These are phyloP conservation scores for Nothocercus julius DNA, from an alignment of 2,113 vertebrate species.

Conservation along the genomic window DNA sequence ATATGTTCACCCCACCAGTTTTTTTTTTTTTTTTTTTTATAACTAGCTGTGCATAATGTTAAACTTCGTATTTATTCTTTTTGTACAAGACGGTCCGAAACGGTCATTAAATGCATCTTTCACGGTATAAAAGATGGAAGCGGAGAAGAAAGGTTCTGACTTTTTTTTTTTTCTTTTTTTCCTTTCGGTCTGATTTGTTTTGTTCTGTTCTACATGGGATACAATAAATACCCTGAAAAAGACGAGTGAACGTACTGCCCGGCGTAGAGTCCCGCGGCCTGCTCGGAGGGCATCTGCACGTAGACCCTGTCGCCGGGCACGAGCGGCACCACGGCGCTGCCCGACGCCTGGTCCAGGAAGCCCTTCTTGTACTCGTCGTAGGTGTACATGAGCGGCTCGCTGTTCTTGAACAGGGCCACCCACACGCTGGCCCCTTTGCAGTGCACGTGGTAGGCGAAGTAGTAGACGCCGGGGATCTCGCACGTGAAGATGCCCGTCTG, in stretches of 20 bases:
- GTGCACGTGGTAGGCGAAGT: constrained; percentile 95
- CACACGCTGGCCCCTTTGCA: constrained; percentile 96
- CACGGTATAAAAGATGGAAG: constrained; percentile 72
- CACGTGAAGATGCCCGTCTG: constrained; percentile 95
- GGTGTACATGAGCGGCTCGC: constrained; percentile 96
- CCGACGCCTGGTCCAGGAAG: constrained; percentile 95
- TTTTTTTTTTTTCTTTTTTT: neutral
- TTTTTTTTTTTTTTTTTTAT: constrained; percentile 48
- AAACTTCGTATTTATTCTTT: constrained; percentile 48
- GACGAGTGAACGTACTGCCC: constrained; percentile 96
- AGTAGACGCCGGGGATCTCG: constrained; percentile 93
- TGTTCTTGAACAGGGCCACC: constrained; percentile 96
- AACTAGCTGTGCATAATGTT: constrained; percentile 72
- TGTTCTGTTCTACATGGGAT: constrained; percentile 85
- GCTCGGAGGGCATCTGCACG: constrained; percentile 93
- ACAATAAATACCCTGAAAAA: constrained; percentile 97
- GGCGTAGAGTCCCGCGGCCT: constrained; percentile 95
- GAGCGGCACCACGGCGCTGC: constrained; percentile 91
- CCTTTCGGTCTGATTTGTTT: neutral
- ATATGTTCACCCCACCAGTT: constrained; percentile 52
- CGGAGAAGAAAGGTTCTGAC: constrained; percentile 47
- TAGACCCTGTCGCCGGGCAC: constrained; percentile 89
- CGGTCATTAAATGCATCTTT: constrained; percentile 75
- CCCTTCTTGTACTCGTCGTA: constrained; percentile 98
- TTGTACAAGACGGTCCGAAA: constrained; percentile 74